phyloP scores from a whole-genome alignment of 2,888 invertebrate species.

The Pardosa pseudoannulata region DNA sequence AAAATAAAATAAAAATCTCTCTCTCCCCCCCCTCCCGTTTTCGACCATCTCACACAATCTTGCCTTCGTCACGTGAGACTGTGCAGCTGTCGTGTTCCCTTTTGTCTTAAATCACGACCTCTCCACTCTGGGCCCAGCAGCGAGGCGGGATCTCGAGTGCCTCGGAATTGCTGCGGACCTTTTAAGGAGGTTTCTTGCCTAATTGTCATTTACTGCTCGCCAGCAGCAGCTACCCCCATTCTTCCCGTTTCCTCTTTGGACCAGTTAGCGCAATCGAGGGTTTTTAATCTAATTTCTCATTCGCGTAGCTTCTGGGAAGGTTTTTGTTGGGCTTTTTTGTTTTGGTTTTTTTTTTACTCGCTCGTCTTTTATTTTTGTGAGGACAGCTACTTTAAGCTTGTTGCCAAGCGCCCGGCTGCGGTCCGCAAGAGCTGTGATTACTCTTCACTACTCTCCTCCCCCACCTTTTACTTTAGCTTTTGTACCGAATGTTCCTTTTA shows the following conservation, averaged over 20 bases:
- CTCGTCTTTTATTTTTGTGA: too few relatives aligned
- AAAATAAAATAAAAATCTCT: too few relatives aligned
- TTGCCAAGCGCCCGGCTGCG: constrained; percentile 20
- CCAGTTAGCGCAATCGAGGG: constrained; percentile 40
- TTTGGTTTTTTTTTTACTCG: too few relatives aligned
- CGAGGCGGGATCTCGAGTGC: constrained; percentile 34
- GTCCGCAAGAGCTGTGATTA: too few relatives aligned
- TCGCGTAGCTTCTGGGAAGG: constrained; percentile 14
- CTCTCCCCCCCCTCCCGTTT: constrained; percentile 10
- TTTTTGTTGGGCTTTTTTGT: too few relatives aligned
- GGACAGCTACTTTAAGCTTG: not conserved
- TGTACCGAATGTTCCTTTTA: too few relatives aligned
- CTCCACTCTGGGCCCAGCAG: constrained; percentile 26
- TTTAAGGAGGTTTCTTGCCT: constrained; percentile 64
- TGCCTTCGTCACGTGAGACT: constrained; percentile 16
- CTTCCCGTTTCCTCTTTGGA: constrained; percentile 62
- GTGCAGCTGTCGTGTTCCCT: constrained; percentile 47
- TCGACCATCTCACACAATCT: constrained; percentile 13
- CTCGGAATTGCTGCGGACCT: constrained; percentile 59
- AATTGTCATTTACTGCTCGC: constrained; percentile 63
- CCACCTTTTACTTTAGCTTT: too few relatives aligned
- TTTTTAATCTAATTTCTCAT: constrained; percentile 66
- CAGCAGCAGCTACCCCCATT: constrained; percentile 6
- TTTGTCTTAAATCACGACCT: constrained; percentile 70
- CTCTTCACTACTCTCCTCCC: too few relatives aligned